Base-by-base conservation (phyloP, 2,797 vertebrate genomes). In the Oreortyx pictus region DNA sequence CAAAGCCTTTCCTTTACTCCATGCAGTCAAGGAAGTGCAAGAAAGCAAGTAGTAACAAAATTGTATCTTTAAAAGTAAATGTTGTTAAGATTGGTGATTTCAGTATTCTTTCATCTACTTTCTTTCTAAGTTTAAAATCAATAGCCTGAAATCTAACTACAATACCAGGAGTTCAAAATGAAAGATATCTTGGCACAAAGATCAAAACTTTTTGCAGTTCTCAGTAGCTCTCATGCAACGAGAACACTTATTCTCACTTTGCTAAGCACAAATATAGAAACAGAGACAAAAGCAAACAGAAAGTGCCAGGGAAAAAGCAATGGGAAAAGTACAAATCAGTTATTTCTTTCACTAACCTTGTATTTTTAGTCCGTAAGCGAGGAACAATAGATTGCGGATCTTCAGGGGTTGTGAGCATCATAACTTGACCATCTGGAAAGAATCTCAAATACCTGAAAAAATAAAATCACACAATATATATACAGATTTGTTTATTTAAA, bases 371-470 rank as follows among this genome's bases (percentile, higher is more conserved):
- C 86, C 98, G 98, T 96, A 99, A 97, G 93, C 98, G 98, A 95
- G 99, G 98, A 97, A 99, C 98, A 29, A 98, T 97, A n/a, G 97
- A 96, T 85, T 98, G 97, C 64, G 99, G 99, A 89, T 99, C 99
- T 92, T 99, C 99, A 3, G 99, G 99, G 75, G 98, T 99, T 83
- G 98, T 99, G 89, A 99, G 86, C 99, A 99, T 99, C 97, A 99
- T 97, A 92, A 99, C 98, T 3, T 98, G 98, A 52, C 99, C 99
- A 71, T 99, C 99, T 25, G 99, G 98, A 94, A 99, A 99, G 98
- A 99, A 99, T 80, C 99, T 98, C 93, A 99, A 97, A 96, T 99
- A 99, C 97, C 99, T 99, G 95, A 29, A 83, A 88, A 93, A 86
- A 95, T 33, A 90, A 22, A 83, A 93, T 84, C 29, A 79, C 29